Evolutionary conservation across 2,888 invertebrate species (phyloP).

Genomic region (Scaptodrosophila latifasciaeformis): DNA sequence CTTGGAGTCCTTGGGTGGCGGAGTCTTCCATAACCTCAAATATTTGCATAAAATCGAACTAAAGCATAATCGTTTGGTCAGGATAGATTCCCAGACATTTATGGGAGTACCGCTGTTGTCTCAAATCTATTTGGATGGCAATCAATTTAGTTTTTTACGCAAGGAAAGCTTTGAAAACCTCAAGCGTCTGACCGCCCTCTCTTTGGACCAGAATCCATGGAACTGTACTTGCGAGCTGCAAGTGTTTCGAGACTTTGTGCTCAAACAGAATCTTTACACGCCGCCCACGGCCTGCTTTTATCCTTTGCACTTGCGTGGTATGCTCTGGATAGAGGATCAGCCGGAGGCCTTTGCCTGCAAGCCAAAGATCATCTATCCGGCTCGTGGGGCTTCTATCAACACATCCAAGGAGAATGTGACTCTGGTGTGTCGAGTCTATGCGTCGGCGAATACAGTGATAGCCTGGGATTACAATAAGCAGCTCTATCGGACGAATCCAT

Average conservation of each 20-base stretch:
- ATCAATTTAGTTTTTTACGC: slow-evolving; percentile 82
- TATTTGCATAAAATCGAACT: slow-evolving; percentile 86
- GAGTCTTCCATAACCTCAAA: slow-evolving; percentile 83
- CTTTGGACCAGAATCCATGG: slow-evolving; percentile 89
- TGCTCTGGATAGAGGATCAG: slow-evolving; percentile 82
- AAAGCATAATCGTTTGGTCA: slow-evolving; percentile 83
- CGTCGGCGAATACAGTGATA: slow-evolving; percentile 85
- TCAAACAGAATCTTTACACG: slow-evolving; percentile 84
- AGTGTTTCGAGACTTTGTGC: slow-evolving; percentile 85
- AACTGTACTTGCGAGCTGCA: slow-evolving; percentile 89
- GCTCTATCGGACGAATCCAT: slow-evolving; percentile 41
- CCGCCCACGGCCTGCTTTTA: slow-evolving; percentile 84
- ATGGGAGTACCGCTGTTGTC: slow-evolving; percentile 81
- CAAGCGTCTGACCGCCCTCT: slow-evolving; percentile 82
- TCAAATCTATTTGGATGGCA: slow-evolving; percentile 83
- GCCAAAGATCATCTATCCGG: slow-evolving; percentile 83
- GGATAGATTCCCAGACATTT: slow-evolving; percentile 83
- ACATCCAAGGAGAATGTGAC: slow-evolving; percentile 82
- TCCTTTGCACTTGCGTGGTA: slow-evolving; percentile 82
- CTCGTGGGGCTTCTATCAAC: slow-evolving; percentile 78
- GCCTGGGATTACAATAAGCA: slow-evolving; percentile 82
- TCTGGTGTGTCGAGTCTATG: slow-evolving; percentile 84
- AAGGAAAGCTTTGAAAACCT: slow-evolving; percentile 81
- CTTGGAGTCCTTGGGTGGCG: slow-evolving; percentile 82
- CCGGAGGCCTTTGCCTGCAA: slow-evolving; percentile 87